A percentile compares a stretch with the other conserved stretches of the same genome.
phyloP scores from a whole-genome alignment of 2,797 vertebrate species.

The Microtus agrestis region DNA sequence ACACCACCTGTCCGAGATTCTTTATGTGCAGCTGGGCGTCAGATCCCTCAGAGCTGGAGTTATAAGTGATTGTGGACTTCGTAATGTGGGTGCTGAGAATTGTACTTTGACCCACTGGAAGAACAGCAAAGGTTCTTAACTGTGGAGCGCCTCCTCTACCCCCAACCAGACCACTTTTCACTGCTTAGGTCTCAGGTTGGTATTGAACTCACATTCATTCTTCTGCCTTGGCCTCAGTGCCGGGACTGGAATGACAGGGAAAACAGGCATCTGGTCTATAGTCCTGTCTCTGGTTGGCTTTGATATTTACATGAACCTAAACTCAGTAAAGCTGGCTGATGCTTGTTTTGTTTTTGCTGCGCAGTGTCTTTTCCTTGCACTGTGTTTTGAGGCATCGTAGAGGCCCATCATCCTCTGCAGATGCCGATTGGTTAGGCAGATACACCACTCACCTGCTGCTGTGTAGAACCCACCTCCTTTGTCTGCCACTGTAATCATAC shows the following conservation, averaged over 20 bases:
- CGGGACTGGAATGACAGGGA: not conserved
- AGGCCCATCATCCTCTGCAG: not conserved
- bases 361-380: not conserved
- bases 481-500: not conserved
- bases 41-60: not conserved
- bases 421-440: not conserved
- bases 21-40: not conserved
- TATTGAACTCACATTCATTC: not conserved
- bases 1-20: not conserved
- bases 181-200: not conserved
- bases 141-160: too few species aligned
- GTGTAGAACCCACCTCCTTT: not conserved
- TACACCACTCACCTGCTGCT: not conserved
- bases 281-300: not conserved
- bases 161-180: not conserved
- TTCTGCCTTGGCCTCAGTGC: not conserved
- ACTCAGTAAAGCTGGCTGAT: not conserved
- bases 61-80: not conserved
- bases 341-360: not conserved
- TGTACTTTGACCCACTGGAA: not conserved
- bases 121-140: not conserved
- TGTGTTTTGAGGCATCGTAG: not conserved
- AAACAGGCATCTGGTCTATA: not conserved
- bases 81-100: not conserved
- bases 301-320: not conserved